Percentiles rank a stretch among this genome's conserved stretches.
Conservation (phyloP, 2,113 vertebrate genomes). For the Cebus imitator region DNA sequence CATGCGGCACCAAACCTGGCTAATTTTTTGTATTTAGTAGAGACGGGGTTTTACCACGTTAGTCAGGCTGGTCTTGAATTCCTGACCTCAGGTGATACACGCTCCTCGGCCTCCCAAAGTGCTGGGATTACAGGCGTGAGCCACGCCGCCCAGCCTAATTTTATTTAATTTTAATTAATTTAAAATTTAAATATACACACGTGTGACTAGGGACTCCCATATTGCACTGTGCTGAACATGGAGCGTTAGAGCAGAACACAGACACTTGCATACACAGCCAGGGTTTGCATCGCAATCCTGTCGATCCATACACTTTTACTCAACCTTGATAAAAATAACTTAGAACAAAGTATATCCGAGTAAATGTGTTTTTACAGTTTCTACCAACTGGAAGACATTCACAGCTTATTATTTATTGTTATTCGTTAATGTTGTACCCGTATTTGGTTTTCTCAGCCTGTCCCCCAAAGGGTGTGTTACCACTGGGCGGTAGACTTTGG, state of each 20-base stretch:
- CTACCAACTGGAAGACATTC: neutral
- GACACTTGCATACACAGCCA: rapidly evolving
- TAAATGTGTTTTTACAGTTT: neutral
- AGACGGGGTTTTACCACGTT: too few species aligned
- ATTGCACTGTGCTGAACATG: neutral
- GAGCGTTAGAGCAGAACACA: rapidly evolving
- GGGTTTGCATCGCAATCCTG: neutral
- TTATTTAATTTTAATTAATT: neutral
- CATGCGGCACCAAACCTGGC: too few species aligned
- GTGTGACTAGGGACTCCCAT: neutral
- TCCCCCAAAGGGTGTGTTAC: neutral
- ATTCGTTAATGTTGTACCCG: neutral
- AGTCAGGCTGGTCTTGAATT: too few species aligned
- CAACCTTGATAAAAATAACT: neutral
- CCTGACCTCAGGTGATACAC: too few species aligned
- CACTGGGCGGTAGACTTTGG: neutral
- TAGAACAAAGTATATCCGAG: neutral
- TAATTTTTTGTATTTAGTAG: too few species aligned
- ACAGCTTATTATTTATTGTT: neutral
- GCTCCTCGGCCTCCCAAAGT: too few species aligned
- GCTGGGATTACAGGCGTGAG: too few species aligned
- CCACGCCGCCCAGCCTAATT: neutral
- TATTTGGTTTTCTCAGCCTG: neutral
- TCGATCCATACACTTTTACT: neutral
- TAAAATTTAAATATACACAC: neutral